These are phyloP conservation scores for Tiliacea citrago DNA, from an alignment of 2,888 invertebrate genomes.

Conservation along the genomic window DNA sequence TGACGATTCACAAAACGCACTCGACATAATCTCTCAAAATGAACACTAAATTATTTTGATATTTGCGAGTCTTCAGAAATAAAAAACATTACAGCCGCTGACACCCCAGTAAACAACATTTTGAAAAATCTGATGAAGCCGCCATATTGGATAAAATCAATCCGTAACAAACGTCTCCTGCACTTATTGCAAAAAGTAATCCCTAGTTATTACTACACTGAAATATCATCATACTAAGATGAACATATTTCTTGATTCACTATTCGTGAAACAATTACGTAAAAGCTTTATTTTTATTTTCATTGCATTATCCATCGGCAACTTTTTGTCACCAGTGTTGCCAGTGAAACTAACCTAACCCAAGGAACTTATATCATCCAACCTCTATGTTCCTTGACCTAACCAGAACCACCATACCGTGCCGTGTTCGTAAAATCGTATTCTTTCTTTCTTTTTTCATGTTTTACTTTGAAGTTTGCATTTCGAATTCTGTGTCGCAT, in stretches of 20 bases:
- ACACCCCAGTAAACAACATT: slow-evolving; percentile 74
- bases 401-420: too few relatives aligned
- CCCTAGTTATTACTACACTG: slow-evolving; percentile 38
- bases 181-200: slow-evolving; percentile 52
- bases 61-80: slow-evolving; percentile 12
- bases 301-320: neutral
- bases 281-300: slow-evolving; percentile 50
- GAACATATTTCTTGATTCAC: slow-evolving; percentile 50
- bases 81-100: slow-evolving; percentile 34
- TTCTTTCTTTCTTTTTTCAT: too few relatives aligned
- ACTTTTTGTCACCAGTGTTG: slow-evolving; percentile 39
- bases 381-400: too few relatives aligned
- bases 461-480: too few relatives aligned
- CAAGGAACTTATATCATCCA: too few relatives aligned
- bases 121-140: slow-evolving; percentile 73
- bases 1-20: slow-evolving; percentile 56
- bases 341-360: slow-evolving; percentile 27
- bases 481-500: neutral
- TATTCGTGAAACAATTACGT: slow-evolving; percentile 27
- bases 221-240: slow-evolving; percentile 36
- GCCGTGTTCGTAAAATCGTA: too few relatives aligned
- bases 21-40: slow-evolving; percentile 49
- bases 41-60: slow-evolving; percentile 29
- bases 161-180: slow-evolving; percentile 62
- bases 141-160: slow-evolving; percentile 79